Evolutionary conservation across 1,140 invertebrate species (phyloP), one percentile per base, ranked within the genome.

Genomic region (Trichonephila clavipes): DNA sequence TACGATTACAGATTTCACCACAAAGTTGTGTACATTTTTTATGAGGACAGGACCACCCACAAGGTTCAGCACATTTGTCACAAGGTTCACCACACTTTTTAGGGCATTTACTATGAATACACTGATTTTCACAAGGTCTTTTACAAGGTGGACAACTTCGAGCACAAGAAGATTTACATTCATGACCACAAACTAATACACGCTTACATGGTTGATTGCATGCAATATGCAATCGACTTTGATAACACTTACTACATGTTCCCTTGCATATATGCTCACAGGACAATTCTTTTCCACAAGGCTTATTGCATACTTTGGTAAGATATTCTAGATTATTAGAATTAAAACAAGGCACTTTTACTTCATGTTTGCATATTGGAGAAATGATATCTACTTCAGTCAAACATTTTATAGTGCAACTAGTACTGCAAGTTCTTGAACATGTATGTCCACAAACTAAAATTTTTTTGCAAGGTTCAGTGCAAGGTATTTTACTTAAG

Each of bases 21-120:
- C 97, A 98, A 95, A 95, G 94, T 44, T 96, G 96, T 0, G 18
- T 95, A 95, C 97, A 98, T 69, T 91, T 92, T 14, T 95, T 95
- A 95, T 97, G 97, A 24, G 72, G 5, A 94, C 97, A 96, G 10
- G 66, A 24, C 95, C 96, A 95, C 97, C 85, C 64, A 40, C 94
- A 95, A 61, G 24, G 28, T 69, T 95, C 91, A 34, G 59, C 72
- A 40, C 94, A 95, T 16, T 21, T 82, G 14, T 62, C 21, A 87
- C 94, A 95, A 7, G 92, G 94, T 21, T 94, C 94, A 18, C 94
- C 94, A 94, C 95, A 95, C 51, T 40, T 24, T 81, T 85, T 88
- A 7, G 85, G 66, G 34, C 95, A 95, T 21, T 51, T 83, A 24
- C 89, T 88, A 83, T 95, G 94, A n/a, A 88, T 12, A 44, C 95